Evolutionary conservation across 2,888 invertebrate genomes (phyloP), one percentile per base, ranked within the genome.

Genomic region (Campopleginae sp.): DNA sequence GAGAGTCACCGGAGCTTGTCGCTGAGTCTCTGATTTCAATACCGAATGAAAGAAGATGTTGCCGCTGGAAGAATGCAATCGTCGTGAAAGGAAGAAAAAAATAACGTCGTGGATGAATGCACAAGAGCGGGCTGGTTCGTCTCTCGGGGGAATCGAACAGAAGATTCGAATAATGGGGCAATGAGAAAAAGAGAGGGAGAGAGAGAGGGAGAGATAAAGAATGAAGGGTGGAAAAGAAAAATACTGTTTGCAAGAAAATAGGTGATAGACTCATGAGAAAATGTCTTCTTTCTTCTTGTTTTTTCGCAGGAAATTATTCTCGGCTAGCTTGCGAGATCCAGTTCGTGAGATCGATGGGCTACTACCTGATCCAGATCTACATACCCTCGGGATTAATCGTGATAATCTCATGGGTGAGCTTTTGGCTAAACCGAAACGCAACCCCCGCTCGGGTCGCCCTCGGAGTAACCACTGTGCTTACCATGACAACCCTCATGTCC

Each of bases 331-430:
- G 98, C 95, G 98, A 98, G 95, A 98, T 98, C 94, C 98, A 98
- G 95, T 98, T 99, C 95, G 98, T 98, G 91, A 97, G 99, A 91
- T 98, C 98, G 93, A 98, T 99, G 98, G 99, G 99, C 94, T 99
- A 99, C 96, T 99, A 99, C 95, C 96, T 98, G 93, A 99, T 99
- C 95, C 98, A 98, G 95, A 98, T 98, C 95, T 98, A 98, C 95
- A 98, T 98, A 95, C 98, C 98, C 93, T 98, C 98, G 94, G 98
- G 98, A 94, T 96, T 98, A 94, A 98, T 98, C 95, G 98, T 98
- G 94, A 98, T 98, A 95, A 98, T 98, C 95, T 98, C 98, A 93
- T 98, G 98, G 98, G 98, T 98, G 94, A 98, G 98, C 93, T 98
- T 98, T 95, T 98, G 98, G 98, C 95, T 98, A 94, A 98, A 98